phyloP scores from a whole-genome alignment of 2,888 invertebrate genomes.

The Emmelina monodactyla region DNA sequence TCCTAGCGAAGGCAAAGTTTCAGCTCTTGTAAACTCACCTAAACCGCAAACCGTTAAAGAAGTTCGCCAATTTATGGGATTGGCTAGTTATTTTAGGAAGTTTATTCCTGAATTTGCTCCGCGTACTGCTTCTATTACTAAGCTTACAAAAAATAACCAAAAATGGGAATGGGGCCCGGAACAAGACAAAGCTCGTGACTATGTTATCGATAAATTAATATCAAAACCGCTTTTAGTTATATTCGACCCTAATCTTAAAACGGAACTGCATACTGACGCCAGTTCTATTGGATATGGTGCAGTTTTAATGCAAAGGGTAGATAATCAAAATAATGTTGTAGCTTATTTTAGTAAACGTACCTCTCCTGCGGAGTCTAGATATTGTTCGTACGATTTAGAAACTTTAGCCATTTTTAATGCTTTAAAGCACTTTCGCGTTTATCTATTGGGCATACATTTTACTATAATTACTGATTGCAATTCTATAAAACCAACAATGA shows the following conservation, averaged over 20 bases:
- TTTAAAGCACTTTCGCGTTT: slow-evolving; percentile 25
- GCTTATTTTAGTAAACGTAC: slow-evolving; percentile 25
- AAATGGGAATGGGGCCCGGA: slow-evolving; percentile 20
- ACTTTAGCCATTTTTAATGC: slow-evolving; percentile 25
- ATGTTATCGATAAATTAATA: slow-evolving; percentile 15
- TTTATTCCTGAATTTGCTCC: slow-evolving; percentile 20
- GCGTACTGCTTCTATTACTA: slow-evolving; percentile 18
- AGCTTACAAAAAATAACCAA: slow-evolving; percentile 19
- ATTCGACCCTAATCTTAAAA: slow-evolving; percentile 16
- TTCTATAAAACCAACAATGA: slow-evolving; percentile 15
- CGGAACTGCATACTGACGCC: slow-evolving; percentile 19
- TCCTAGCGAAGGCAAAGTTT: slow-evolving; percentile 15
- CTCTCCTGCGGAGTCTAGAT: slow-evolving; percentile 16
- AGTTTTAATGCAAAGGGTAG: slow-evolving; percentile 22
- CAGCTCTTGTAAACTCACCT: slow-evolving; percentile 14
- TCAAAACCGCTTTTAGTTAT: slow-evolving; percentile 16
- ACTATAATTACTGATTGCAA: slow-evolving; percentile 18
- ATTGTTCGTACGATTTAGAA: slow-evolving; percentile 29
- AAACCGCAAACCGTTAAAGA: slow-evolving; percentile 14
- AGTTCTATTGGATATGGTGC: slow-evolving; percentile 22
- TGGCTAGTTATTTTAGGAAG: slow-evolving; percentile 20
- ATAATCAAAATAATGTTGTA: slow-evolving; percentile 18
- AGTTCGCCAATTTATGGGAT: slow-evolving; percentile 19
- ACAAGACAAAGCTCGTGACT: slow-evolving; percentile 18
- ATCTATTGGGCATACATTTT: slow-evolving; percentile 22